A percentile compares a stretch with the other conserved stretches of the same genome.
These are phyloP conservation scores for Cyanoderma ruficeps DNA, from an alignment of 2,113 vertebrate species.

Conservation along the genomic window DNA sequence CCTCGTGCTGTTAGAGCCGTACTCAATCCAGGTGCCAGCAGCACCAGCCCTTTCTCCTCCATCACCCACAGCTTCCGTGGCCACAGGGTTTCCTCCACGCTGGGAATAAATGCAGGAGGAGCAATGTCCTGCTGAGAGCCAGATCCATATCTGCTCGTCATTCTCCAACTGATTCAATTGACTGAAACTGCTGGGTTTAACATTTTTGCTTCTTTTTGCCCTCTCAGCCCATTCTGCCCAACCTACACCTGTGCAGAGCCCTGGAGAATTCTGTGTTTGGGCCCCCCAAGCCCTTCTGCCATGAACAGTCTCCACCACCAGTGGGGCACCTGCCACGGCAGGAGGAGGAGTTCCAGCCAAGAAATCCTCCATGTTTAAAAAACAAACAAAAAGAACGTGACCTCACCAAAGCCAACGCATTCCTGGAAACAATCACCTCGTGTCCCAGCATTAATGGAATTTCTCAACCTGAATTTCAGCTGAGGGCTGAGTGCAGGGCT, in stretches of 20 bases:
- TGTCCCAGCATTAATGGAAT: not conserved
- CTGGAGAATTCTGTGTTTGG: not conserved
- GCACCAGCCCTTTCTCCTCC: not conserved
- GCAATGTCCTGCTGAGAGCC: not conserved
- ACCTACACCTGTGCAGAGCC: not conserved
- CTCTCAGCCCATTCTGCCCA: not conserved
- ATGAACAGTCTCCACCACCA: not conserved
- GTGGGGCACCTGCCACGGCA: not conserved
- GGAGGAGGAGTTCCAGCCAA: not conserved
- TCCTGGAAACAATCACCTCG: accelerated
- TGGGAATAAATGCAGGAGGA: not conserved
- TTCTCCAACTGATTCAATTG: not conserved
- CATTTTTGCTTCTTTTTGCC: not conserved
- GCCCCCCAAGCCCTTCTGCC: not conserved
- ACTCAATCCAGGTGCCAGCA: not conserved
- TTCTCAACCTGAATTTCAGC: not conserved
- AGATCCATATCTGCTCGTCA: not conserved
- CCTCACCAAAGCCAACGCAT: accelerated
- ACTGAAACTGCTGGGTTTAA: not conserved
- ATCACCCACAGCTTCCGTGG: not conserved
- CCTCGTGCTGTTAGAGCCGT: accelerated
- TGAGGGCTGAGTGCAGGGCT: not conserved
- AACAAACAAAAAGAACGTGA: accelerated
- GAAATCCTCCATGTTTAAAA: not conserved
- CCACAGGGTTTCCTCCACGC: not conserved